Base-by-base conservation (phyloP, 2,113 vertebrate genomes). In the Zapornia atra region DNA sequence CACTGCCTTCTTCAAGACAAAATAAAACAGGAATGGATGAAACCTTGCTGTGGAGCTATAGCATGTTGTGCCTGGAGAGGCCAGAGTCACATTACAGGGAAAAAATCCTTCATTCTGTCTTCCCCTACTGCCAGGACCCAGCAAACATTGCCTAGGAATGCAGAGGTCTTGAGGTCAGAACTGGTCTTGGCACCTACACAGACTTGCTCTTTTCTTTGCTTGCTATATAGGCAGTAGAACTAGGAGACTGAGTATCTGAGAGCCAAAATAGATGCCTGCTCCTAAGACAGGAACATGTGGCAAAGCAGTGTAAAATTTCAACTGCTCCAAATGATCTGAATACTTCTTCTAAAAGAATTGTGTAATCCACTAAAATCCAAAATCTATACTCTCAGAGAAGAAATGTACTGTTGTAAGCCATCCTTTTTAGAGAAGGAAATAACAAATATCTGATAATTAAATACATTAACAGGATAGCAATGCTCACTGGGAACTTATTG, bases 371-470 rank as follows among this genome's bases (percentile, higher is more conserved):
- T 65, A 79, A 92, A 82, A 82, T 90, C 19, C 40, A 61, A 88
- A 90, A 90, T 90, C 75, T 59, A 70, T 51, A 73, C 19, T 73
- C 8, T 89, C 73, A 64, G 61, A 85, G 53, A 12, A 92, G 29
- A 91, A 85, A 76, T 15, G 6, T 34, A 53, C 36, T 57, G 4
- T 46, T 82, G 11, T 73, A 90, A 82, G 13, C 25, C 9, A 48
- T 14, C 10, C 15, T 76, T 82, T 78, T 72, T 38, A 46, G 22
- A 42, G 34, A 61, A 54, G 46, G 28, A 92, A 91, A 82, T 59
- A 95, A 82, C 48, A 90, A 84, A 46, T 92, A 72, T 48, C 64
- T 57, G 18, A 84, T 60, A 17, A 90, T 70, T 73, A 92, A 93
- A 90, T 56, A 42, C 26, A 77, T 57, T 80, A 82, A 42, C 15